Base-by-base conservation (phyloP, 2,888 invertebrate genomes). In the Chloroclystis v-ata region DNA sequence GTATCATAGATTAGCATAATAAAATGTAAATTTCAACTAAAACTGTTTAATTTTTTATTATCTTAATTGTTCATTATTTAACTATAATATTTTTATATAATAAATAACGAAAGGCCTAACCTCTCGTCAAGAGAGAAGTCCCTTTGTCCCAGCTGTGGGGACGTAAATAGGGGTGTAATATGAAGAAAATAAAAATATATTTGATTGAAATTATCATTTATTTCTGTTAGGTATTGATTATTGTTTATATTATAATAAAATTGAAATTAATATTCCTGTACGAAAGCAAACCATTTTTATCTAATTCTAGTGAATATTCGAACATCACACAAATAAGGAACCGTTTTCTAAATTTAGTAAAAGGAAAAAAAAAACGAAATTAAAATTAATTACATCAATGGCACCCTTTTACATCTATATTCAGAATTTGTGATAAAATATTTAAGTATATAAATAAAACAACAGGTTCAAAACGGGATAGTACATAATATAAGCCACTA, bases 401-500 rank as follows among this genome's bases (percentile, higher is more conserved):
- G 59, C 59, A 60, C 57, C 49, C 43, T 48, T 45, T 30, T 48
- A 20, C n/a, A 47, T 28, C 16, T 39, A 49, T 14, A 14, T 6
- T 32, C 11, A 26, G 30, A 43, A 29, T n/a, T n/a, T n/a, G n/a
- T n/a, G n/a, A 8, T 16, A 26, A 48, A 32, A 32, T 40, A 43
- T n/a, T n/a, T n/a, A n/a, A n/a, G n/a, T n/a, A n/a, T n/a, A n/a
- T n/a, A n/a, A n/a, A n/a, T n/a, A n/a, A n/a, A n/a, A n/a, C n/a
- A n/a, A n/a, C n/a, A n/a, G n/a, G n/a, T n/a, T n/a, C n/a, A n/a
- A n/a, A n/a, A n/a, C n/a, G n/a, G n/a, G n/a, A n/a, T n/a, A 35
- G 11, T 35, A 20, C 10, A 33, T 33, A 14, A 16, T 6, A 2
- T 26, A 38, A 65, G 69, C 73, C 68, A 67, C 77, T 82, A 85